Evolutionary conservation across 2,113 vertebrate genomes (phyloP), one percentile per base, ranked within the genome.

Genomic region (Actenoides hombroni): DNA sequence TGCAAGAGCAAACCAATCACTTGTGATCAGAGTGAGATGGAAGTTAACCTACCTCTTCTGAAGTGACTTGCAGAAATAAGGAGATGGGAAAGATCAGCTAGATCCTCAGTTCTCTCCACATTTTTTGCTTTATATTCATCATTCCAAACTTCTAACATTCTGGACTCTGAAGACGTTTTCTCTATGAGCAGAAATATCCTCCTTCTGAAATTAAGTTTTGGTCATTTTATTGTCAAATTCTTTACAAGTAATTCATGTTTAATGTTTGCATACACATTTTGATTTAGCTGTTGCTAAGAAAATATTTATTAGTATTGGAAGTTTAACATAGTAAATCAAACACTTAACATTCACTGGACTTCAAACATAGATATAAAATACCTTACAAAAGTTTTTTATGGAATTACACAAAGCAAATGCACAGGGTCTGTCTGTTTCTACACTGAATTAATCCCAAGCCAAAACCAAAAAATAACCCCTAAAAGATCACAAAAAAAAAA

Each of bases 231-330:
- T 97, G 81, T 86, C 73, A 75, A 74, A 65, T 85, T 68, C 31
- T 74, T 81, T 88, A 83, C 85, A 95, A 86, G 71, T 87, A 89
- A 71, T 87, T 95, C 64, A 57, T 74, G 71, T 37, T 95, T 37
- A 85, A 78, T 46, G 51, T 77, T 90, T 83, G 75, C 71, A 94
- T 90, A 97, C 93, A 88, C 74, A 35, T 49, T 89, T 79, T 88
- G 53, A 80, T 97, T 67, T 91, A 96, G 89, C 86, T 65, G 83
- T 97, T 97, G 95, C 96, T 97, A 97, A 94, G 97, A 97, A 97
- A 97, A 97, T 97, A 97, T 97, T 97, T 97, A 97, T 97, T 97
- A 97, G 83, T 78, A 95, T 95, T 89, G 92, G 83, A 92, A 97
- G 92, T 96, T 96, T 97, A 97, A 97, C 97, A 97, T 95, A 96